Base-by-base conservation (phyloP, 2,797 vertebrate genomes). In the Trematomus bernacchii region DNA sequence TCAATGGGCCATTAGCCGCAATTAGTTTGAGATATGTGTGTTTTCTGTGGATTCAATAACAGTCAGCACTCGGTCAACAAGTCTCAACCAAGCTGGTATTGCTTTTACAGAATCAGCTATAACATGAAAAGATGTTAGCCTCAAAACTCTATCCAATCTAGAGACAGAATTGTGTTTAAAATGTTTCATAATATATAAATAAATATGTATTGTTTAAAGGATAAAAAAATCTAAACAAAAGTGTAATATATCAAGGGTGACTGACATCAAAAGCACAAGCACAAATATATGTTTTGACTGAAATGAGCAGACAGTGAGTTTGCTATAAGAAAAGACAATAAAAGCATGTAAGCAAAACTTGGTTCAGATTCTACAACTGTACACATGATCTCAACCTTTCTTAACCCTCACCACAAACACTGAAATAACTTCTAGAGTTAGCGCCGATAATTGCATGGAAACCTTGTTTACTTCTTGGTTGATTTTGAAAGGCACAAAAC, bases 1-100 rank as follows among this genome's bases (percentile, higher is more conserved):
- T 65, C 65, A 79, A 80, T 66, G 63, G 77, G 4, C 72, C 77
- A 84, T 85, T 87, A 83, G 62, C 60, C 68, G 1, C 33, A 83
- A 69, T 80, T 87, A 80, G 37, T 63, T 75, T 76, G 21, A 77
- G 51, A 37, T 58, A 59, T 71, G 46, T 73, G 55, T 46, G 63
- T 75, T 68, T 58, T 75, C 68, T 50, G 65, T 64, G 18, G 53
- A 52, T 63, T 84, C 54, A 83, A 85, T 65, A 76, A 44, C 42
- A 18, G 65, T 73, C 54, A 66, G 12, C 58, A 71, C 70, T 21
- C 14, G 52, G 33, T 69, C 57, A 47, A 27, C 33, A 64, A 27
- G 23, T 21, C n/a, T 79, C n/a, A 72, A 44, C 11, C 53, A 48
- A 11, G 21, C 43, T 14, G 13, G 3, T 10, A 23, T 3, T 81